A percentile compares a stretch with the other conserved stretches of the same genome.
These are phyloP conservation scores for Microctenopoma steveboyesi DNA, from an alignment of 2,797 vertebrate species.

Conservation along the genomic window DNA sequence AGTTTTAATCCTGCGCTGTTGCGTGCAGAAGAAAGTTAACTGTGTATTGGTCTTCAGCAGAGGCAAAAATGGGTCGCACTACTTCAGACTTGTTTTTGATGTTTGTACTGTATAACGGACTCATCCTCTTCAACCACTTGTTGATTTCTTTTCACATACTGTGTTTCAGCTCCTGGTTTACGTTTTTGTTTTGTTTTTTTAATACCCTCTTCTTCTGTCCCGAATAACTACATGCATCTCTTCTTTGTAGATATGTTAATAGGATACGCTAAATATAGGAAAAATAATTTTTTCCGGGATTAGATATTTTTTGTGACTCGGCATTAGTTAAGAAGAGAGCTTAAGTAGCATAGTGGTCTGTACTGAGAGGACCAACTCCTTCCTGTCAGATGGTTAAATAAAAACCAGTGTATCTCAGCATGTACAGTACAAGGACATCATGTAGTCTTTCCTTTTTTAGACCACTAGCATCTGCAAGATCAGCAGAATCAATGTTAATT, in stretches of 20 bases:
- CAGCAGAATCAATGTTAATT: conserved; percentile 26
- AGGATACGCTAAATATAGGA: conserved; percentile 54
- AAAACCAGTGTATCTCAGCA: conserved; percentile 72
- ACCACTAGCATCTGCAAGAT: conserved; percentile 44
- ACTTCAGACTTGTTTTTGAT: conserved; percentile 73
- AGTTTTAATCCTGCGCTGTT: conserved; percentile 78
- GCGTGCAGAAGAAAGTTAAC: conserved; percentile 43
- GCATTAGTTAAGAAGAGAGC: conserved; percentile 43
- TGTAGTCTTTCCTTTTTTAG: conserved; percentile 66
- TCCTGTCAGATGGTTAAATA: conserved; percentile 67
- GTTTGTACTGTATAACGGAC: conserved; percentile 76
- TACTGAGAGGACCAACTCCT: conserved; percentile 70
- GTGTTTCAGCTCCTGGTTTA: conserved; percentile 56
- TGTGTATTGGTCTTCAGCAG: conserved; percentile 30
- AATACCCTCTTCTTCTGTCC: conserved; percentile 66
- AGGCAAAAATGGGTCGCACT: conserved; percentile 43
- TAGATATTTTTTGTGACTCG: conserved; percentile 47
- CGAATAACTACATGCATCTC: conserved; percentile 58
- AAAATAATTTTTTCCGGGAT: conserved; percentile 28
- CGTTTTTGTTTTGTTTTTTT: conserved; percentile 10
- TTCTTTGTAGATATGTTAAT: conserved; percentile 72
- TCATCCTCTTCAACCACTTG: conserved; percentile 59
- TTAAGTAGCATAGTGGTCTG: conserved; percentile 48
- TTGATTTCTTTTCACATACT: conserved; percentile 56
- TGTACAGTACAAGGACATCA: conserved; percentile 69